Conservation (phyloP, 2,888 invertebrate species). For the Euclidia mi region DNA sequence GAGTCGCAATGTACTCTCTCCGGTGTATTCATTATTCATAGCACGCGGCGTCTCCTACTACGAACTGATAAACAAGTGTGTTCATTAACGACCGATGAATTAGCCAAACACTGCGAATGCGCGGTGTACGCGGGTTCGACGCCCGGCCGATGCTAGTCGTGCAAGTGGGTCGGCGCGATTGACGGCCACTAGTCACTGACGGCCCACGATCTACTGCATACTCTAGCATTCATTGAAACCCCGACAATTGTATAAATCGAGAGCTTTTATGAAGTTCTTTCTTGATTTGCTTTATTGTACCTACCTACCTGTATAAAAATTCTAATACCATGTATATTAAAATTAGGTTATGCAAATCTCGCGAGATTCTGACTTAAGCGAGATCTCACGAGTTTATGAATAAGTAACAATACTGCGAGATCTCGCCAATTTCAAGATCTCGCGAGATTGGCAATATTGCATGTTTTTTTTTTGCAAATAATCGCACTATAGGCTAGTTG, state of each 20-base stretch:
- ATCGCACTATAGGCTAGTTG: no score
- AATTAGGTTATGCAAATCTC: no score
- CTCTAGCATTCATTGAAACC: conserved; percentile 10
- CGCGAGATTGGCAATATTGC: no score
- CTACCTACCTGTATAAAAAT: no score
- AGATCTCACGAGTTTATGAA: no score
- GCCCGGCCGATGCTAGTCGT: conserved; percentile 30
- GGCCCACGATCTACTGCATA: conserved; percentile 3
- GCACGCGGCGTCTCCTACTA: conserved; percentile 9
- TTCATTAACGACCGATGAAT: conserved; percentile 20
- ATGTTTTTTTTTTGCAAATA: no score
- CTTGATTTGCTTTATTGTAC: no score
- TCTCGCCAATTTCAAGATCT: no score
- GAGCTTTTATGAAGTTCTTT: no score
- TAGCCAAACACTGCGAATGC: conserved; percentile 40
- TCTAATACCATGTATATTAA: no score
- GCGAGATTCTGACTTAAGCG: no score
- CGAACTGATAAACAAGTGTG: conserved; percentile 3
- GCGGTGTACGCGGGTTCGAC: conserved; percentile 44
- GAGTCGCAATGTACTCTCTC: conserved; percentile 12
- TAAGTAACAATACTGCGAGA: no score
- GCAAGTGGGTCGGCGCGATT: conserved; percentile 40
- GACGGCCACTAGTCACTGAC: background rate
- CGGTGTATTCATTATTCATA: conserved; percentile 14
- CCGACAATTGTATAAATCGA: conserved; percentile 3